phyloP scores from a whole-genome alignment of 2,888 invertebrate genomes.

The Hipparchia semele region DNA sequence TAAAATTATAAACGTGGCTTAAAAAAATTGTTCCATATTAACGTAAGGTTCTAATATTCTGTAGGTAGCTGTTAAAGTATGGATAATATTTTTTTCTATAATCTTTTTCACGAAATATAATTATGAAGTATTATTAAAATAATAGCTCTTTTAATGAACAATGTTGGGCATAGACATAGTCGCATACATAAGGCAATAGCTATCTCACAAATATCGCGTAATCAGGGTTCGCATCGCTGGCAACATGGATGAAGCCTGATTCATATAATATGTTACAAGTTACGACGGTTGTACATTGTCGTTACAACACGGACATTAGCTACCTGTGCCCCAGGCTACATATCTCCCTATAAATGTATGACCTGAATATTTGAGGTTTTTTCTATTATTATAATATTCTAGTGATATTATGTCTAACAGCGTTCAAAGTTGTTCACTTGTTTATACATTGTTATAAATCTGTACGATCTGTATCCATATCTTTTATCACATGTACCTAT shows the following conservation, averaged over 20 bases:
- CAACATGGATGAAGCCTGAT: constrained; percentile 16
- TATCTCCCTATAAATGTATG: constrained; percentile 67
- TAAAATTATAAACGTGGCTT: background rate
- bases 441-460: constrained; percentile 78
- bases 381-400: constrained; percentile 75
- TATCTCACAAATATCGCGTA: background rate
- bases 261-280: constrained; percentile 49
- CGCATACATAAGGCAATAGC: background rate
- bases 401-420: constrained; percentile 78
- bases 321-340: constrained; percentile 73
- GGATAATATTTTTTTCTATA: background rate
- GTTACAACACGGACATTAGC: constrained; percentile 66
- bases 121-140: background rate
- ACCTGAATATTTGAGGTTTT: constrained; percentile 62
- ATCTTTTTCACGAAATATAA: background rate
- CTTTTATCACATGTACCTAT: constrained; percentile 76
- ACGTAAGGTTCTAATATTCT: background rate
- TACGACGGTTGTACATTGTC: constrained; percentile 68
- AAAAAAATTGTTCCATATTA: background rate
- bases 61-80: background rate
- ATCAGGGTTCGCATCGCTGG: constrained; percentile 2
- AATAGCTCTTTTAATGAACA: background rate
- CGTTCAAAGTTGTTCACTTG: constrained; percentile 80
- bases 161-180: background rate
- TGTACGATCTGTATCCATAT: constrained; percentile 70